Conservation (phyloP, 2,113 vertebrate genomes). For the Mixornis gularis region DNA sequence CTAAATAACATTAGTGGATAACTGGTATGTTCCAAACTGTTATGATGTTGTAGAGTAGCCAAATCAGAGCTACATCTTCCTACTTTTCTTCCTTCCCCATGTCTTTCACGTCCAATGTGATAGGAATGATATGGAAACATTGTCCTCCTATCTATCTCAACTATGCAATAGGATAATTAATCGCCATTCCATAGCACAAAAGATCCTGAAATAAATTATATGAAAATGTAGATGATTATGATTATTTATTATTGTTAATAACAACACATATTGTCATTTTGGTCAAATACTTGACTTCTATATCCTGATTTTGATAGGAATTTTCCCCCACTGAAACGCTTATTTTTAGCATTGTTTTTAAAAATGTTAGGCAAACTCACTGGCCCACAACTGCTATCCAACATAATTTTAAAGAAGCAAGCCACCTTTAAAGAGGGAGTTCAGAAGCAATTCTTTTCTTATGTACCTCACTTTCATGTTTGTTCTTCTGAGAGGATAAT, state of each 20-base stretch:
- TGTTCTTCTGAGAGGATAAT: background rate
- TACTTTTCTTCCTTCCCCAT: background rate
- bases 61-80: background rate
- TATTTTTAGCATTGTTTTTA: background rate
- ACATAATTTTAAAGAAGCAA: background rate
- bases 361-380: background rate
- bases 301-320: background rate
- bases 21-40: background rate
- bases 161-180: background rate
- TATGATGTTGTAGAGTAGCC: background rate
- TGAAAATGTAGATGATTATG: background rate
- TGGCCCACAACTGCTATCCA: background rate
- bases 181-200: background rate
- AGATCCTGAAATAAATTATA: background rate
- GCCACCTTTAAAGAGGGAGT: background rate
- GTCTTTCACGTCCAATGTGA: accelerated
- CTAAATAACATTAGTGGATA: background rate
- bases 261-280: background rate
- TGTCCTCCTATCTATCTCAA: background rate
- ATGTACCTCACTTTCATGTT: background rate
- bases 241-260: background rate
- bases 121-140: background rate
- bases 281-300: background rate
- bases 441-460: background rate
- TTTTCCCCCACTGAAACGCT: background rate